Percentiles rank a stretch among this genome's conserved stretches.
Conservation (phyloP, 1,140 invertebrate genomes). For the Trissolcus basalis region DNA sequence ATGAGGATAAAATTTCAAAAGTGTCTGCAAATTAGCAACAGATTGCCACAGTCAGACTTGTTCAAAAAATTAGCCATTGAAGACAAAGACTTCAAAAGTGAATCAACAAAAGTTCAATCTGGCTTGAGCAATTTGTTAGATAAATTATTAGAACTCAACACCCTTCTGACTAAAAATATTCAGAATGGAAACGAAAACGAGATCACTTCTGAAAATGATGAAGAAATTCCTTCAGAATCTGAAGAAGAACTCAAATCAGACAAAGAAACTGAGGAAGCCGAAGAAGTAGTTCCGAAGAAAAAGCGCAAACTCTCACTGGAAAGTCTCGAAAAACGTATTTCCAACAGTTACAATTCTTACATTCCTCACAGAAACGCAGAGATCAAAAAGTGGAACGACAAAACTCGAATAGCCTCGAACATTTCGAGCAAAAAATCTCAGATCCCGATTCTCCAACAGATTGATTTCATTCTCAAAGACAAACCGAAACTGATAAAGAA, state of each 20-base stretch:
- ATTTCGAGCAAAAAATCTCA: slow-evolving; percentile 80
- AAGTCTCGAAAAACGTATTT: slow-evolving; percentile 81
- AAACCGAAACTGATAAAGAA: slow-evolving; percentile 84
- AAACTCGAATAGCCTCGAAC: slow-evolving; percentile 83
- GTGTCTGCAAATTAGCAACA: slow-evolving; percentile 83
- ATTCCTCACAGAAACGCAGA: slow-evolving; percentile 84
- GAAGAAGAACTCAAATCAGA: slow-evolving; percentile 67
- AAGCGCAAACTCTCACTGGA: slow-evolving; percentile 76
- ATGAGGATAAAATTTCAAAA: slow-evolving; percentile 90
- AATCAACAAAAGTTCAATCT: slow-evolving; percentile 58
- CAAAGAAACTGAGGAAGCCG: slow-evolving; percentile 64
- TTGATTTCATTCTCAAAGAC: slow-evolving; percentile 89
- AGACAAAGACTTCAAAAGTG: slow-evolving; percentile 76
- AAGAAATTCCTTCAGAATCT: slow-evolving; percentile 75
- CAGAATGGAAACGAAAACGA: slow-evolving; percentile 78
- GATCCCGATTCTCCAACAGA: slow-evolving; percentile 85
- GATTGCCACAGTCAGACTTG: slow-evolving; percentile 82
- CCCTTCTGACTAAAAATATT: slow-evolving; percentile 78
- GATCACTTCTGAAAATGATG: slow-evolving; percentile 72
- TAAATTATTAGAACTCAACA: slow-evolving; percentile 80
- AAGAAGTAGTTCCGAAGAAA: slow-evolving; percentile 71
- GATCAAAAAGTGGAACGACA: slow-evolving; percentile 95
- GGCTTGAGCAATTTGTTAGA: slow-evolving; percentile 79
- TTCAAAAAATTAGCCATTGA: slow-evolving; percentile 76
- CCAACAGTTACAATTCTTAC: slow-evolving; percentile 81